phyloP scores from a whole-genome alignment of 2,113 vertebrate species.

The pig (Sus scrofa) region T2T-Sscrofa CM000826.6:139894501-139895000 shows the following conservation, averaged over 20 bases:
- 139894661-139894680: neutral
- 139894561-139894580: neutral
- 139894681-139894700: neutral
- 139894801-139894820: constrained; percentile 22
- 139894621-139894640: neutral
- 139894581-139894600: neutral
- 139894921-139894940: neutral
- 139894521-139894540: neutral
- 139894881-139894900: neutral
- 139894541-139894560: neutral
- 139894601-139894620: neutral
- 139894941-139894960: neutral
- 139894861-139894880: neutral
- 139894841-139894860: neutral
- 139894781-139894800: neutral
- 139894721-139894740: neutral
- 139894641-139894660: neutral
- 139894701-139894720: neutral
- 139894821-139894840: neutral
- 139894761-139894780: neutral
- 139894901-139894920: neutral
- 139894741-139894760: neutral
- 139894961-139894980: neutral
- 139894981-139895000: neutral
- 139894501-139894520: neutral